phyloP scores from a whole-genome alignment of 2,113 vertebrate species.

The Climacteris rufus region DNA sequence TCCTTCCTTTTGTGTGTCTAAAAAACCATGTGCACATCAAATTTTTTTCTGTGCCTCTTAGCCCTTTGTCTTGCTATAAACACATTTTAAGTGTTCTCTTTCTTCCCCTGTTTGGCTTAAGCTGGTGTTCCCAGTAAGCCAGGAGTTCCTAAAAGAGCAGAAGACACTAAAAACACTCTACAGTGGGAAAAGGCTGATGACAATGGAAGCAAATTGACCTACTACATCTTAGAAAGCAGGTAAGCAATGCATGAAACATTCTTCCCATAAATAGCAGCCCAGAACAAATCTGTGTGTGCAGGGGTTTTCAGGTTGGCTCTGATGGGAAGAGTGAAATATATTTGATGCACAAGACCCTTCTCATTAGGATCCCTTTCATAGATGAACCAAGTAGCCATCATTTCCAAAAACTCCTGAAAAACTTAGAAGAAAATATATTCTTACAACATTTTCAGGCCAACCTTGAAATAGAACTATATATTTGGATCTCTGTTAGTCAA shows the following conservation, averaged over 20 bases:
- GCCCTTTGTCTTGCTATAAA: background rate
- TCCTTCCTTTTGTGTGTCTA: background rate
- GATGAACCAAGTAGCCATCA: background rate
- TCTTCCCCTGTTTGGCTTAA: slow-evolving; percentile 4
- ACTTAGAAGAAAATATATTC: background rate
- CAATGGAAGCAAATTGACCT: slow-evolving; percentile 67
- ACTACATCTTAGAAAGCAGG: slow-evolving; percentile 73
- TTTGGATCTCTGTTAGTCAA: background rate
- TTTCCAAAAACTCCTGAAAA: background rate
- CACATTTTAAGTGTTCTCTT: background rate
- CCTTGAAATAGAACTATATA: background rate
- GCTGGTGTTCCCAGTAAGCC: slow-evolving; percentile 74
- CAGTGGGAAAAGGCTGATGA: slow-evolving; percentile 73
- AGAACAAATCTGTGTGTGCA: background rate
- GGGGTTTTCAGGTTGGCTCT: background rate
- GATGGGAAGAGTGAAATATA: background rate
- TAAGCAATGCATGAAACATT: background rate
- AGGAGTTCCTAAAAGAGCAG: slow-evolving; percentile 62
- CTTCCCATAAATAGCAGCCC: background rate
- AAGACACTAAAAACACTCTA: slow-evolving; percentile 59
- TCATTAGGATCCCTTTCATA: background rate
- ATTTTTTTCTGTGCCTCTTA: background rate
- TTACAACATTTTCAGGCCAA: background rate
- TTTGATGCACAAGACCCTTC: background rate
- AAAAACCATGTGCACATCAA: background rate